Percentiles rank a stretch among this genome's conserved stretches.
Evolutionary conservation across 2,113 vertebrate genomes (phyloP).

Genomic region (Sitta europaea): DNA sequence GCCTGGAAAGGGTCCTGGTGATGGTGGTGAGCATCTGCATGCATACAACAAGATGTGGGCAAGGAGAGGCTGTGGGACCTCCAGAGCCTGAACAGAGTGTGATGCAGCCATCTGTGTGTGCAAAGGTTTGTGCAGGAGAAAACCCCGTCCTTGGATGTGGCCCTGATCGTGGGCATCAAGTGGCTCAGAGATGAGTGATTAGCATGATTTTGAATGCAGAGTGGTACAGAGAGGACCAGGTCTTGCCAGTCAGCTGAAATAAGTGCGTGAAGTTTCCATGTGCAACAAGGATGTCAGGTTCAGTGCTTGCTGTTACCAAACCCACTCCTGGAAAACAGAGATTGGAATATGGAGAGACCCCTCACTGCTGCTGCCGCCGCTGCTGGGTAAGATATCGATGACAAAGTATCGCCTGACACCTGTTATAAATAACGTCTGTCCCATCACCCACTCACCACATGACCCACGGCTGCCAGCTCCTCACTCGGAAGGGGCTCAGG

Average conservation of each 20-base stretch:
- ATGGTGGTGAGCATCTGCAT: neutral
- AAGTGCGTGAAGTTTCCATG: neutral
- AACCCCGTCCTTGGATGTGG: neutral
- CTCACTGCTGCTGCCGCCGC: neutral
- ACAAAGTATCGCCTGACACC: conserved; percentile 42
- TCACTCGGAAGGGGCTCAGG: neutral
- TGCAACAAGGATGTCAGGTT: neutral
- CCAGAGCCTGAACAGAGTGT: neutral
- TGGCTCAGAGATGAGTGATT: rapidly evolving
- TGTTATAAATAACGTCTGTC: conserved; percentile 46
- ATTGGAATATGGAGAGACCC: neutral
- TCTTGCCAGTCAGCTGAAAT: neutral
- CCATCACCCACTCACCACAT: conserved; percentile 38
- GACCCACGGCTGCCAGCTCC: conserved; percentile 34
- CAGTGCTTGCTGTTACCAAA: neutral
- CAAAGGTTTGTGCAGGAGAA: neutral
- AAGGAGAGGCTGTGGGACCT: neutral
- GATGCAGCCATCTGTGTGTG: rapidly evolving
- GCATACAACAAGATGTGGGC: neutral
- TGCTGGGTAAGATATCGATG: neutral
- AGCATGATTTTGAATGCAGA: neutral
- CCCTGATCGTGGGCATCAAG: neutral
- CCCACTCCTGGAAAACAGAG: neutral
- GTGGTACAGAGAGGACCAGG: neutral
- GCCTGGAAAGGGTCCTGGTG: neutral